Evolutionary conservation across 2,888 invertebrate species (phyloP).

Genomic region (Bruchidius siliquastri): DNA sequence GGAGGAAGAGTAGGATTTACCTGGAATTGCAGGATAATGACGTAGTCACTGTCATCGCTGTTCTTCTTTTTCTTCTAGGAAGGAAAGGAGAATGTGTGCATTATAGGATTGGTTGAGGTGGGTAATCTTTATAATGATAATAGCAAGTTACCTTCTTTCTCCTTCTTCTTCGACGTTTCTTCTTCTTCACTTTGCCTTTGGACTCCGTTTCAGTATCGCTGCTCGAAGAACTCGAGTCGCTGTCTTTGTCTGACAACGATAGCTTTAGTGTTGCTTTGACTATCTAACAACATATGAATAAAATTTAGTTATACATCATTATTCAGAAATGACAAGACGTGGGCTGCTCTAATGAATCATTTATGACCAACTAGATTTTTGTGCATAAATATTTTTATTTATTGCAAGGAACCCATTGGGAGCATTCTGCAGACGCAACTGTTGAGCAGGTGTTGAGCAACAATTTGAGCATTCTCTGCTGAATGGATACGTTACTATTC

Average conservation of each 20-base stretch:
- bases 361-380: too few species aligned
- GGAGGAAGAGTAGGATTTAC: not conserved
- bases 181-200: slow-evolving; percentile 20
- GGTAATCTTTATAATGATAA: not conserved
- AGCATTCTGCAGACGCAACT: too few species aligned
- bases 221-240: slow-evolving; percentile 23
- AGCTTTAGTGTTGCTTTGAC: slow-evolving; percentile 57
- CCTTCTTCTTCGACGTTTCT: slow-evolving; percentile 21
- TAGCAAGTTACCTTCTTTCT: slow-evolving; percentile 12
- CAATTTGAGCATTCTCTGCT: too few species aligned
- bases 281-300: slow-evolving; percentile 45
- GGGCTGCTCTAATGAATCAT: too few species aligned
- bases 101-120: not conserved
- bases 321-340: not conserved
- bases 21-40: not conserved
- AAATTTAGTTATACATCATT: not conserved
- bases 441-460: too few species aligned
- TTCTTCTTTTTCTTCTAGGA: slow-evolving; percentile 1
- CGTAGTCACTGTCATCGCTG: not conserved
- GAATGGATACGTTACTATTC: too few species aligned
- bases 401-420: too few species aligned
- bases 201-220: slow-evolving; percentile 24
- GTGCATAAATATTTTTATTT: too few species aligned
- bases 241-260: slow-evolving; percentile 33
- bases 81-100: slow-evolving; percentile 4